phyloP scores from a whole-genome alignment of 2,113 vertebrate genomes.

The Columbina picui region DNA sequence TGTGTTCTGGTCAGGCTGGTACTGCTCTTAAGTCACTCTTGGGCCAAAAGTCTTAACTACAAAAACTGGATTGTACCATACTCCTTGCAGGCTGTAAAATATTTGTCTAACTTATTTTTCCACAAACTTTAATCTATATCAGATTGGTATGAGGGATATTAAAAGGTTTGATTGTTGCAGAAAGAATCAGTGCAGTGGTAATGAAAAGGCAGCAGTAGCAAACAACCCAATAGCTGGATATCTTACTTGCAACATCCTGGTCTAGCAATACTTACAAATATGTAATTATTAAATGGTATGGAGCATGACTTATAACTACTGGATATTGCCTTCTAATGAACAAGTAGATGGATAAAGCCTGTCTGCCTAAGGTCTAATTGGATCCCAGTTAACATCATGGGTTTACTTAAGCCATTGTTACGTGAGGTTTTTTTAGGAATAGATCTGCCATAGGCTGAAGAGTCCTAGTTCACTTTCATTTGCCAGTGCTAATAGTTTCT shows the following conservation, averaged over 20 bases:
- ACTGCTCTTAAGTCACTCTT: not conserved
- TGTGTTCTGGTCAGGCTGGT: not conserved
- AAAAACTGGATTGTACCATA: not conserved
- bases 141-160: not conserved
- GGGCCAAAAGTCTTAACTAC: conserved; percentile 2
- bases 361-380: not conserved
- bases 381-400: not conserved
- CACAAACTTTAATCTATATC: not conserved
- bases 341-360: not conserved
- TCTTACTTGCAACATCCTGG: not conserved
- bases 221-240: not conserved
- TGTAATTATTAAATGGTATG: not conserved
- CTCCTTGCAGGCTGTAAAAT: not conserved
- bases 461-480: not conserved
- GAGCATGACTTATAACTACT: not conserved
- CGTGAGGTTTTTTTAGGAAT: not conserved
- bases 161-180: not conserved
- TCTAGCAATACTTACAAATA: not conserved
- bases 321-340: not conserved
- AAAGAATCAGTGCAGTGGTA: not conserved
- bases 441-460: not conserved
- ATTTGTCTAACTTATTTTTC: conserved; percentile 46
- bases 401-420: not conserved
- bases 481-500: not conserved
- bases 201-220: not conserved